These are phyloP conservation scores for Onthophagus sagittarius DNA, from an alignment of 2,888 invertebrate species.

Conservation along the genomic window DNA sequence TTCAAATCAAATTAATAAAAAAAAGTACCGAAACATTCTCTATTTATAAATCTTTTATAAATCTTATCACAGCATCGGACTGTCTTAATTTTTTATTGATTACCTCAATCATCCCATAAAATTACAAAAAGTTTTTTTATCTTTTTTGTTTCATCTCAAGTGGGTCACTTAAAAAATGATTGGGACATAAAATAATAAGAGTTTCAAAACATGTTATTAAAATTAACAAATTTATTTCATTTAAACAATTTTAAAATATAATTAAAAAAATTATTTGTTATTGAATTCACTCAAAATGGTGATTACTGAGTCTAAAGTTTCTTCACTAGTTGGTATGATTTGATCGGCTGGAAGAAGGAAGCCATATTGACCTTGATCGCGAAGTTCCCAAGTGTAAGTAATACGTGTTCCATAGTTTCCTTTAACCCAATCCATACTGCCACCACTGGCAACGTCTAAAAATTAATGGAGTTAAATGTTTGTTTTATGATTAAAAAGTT, in stretches of 20 bases:
- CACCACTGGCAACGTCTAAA: conserved; percentile 63
- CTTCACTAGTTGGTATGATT: conserved; percentile 60
- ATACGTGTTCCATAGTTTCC: conserved; percentile 62
- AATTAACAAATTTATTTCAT: neutral
- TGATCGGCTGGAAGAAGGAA: conserved; percentile 63
- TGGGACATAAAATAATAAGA: too few species aligned
- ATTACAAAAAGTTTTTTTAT: neutral
- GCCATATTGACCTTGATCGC: conserved; percentile 66
- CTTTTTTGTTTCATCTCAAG: neutral
- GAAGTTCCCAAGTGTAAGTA: conserved; percentile 64
- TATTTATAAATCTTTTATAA: neutral
- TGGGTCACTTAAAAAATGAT: neutral
- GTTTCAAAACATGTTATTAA: too few species aligned
- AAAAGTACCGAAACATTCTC: neutral
- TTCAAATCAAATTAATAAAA: neutral
- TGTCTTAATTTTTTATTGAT: neutral
- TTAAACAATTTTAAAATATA: neutral
- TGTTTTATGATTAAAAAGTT: neutral
- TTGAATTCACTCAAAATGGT: conserved; percentile 52
- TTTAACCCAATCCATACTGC: conserved; percentile 74
- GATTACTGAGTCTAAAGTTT: conserved; percentile 55
- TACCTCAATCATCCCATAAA: neutral
- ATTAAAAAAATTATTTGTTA: neutral
- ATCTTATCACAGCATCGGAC: neutral
- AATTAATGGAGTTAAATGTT: conserved; percentile 5